Conservation (phyloP, 2,113 vertebrate genomes). For the Oncorhynchus tshawytscha region DNA sequence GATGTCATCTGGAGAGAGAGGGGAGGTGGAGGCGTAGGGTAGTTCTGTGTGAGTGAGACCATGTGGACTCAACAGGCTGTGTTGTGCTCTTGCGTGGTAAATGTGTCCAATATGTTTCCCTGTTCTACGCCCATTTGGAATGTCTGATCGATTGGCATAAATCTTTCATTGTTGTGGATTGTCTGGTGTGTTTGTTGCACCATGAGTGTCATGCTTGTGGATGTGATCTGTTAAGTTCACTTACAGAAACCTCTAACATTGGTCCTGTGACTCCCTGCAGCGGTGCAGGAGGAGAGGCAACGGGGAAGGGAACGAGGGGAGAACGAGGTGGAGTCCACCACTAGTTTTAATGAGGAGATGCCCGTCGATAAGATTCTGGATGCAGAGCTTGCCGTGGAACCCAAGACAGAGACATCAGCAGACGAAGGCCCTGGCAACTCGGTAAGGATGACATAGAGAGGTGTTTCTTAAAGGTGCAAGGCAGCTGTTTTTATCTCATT, state of each 20-base stretch:
- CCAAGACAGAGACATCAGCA: slow-evolving; percentile 84
- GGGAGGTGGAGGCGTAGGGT: too few species aligned
- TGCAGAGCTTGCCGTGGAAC: slow-evolving; percentile 90
- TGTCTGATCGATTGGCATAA: background rate
- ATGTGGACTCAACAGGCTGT: too few species aligned
- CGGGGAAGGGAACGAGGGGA: slow-evolving; percentile 88
- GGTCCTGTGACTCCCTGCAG: slow-evolving; percentile 60
- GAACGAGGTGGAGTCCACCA: slow-evolving; percentile 81
- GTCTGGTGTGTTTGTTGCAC: background rate
- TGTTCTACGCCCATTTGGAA: too few species aligned
- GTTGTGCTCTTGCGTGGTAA: too few species aligned
- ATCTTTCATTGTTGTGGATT: background rate
- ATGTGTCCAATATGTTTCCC: too few species aligned
- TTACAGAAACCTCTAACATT: background rate
- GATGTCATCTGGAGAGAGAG: too few species aligned
- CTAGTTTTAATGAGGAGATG: slow-evolving; percentile 86
- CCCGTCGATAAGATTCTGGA: slow-evolving; percentile 95
- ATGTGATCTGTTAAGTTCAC: background rate
- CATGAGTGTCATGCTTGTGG: background rate
- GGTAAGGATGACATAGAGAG: slow-evolving; percentile 61
- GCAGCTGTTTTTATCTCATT: too few species aligned
- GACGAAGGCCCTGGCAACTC: slow-evolving; percentile 83
- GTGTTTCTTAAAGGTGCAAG: too few species aligned
- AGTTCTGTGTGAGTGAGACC: too few species aligned
- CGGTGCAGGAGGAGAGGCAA: slow-evolving; percentile 94